These are phyloP conservation scores for Apostichopus leukothele DNA, from an alignment of 53 echinoderm and acorn worm genomes.

Conservation along the genomic window DNA sequence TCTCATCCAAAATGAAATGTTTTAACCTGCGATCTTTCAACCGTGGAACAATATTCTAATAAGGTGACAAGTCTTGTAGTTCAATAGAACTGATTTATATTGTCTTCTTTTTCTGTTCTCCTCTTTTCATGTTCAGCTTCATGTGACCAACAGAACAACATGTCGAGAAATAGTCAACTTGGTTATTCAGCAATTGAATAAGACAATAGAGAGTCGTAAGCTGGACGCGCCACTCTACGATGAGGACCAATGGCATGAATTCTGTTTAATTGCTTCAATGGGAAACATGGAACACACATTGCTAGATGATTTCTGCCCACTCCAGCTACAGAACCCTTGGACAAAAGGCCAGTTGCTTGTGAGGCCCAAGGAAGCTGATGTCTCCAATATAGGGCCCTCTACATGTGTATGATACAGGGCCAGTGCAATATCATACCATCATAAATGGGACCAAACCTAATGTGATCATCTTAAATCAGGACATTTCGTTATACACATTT, in stretches of 20 bases:
- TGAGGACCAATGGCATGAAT: slow-evolving; percentile 83
- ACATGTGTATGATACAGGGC: slow-evolving; percentile 67
- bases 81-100: not conserved
- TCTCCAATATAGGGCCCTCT: slow-evolving; percentile 63
- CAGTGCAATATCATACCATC: not conserved
- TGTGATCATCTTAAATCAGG: not conserved
- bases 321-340: slow-evolving; percentile 99
- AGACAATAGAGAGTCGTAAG: slow-evolving; percentile 86
- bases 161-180: slow-evolving; percentile 88
- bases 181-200: slow-evolving; percentile 98
- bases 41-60: too few species aligned
- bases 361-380: slow-evolving; percentile 70
- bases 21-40: too few species aligned
- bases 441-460: not conserved
- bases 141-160: slow-evolving; percentile 87
- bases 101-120: not conserved
- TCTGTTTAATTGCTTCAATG: slow-evolving; percentile 89
- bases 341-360: slow-evolving; percentile 95
- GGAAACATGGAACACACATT: slow-evolving; percentile 81
- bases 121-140: slow-evolving; percentile 61
- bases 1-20: too few species aligned
- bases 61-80: too few species aligned
- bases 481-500: not conserved
- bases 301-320: slow-evolving; percentile 81
- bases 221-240: slow-evolving; percentile 81